A percentile compares a stretch with the other conserved stretches of the same genome.
phyloP scores from a whole-genome alignment of 2,797 vertebrate species.

The Gymnothorax javanicus region DNA sequence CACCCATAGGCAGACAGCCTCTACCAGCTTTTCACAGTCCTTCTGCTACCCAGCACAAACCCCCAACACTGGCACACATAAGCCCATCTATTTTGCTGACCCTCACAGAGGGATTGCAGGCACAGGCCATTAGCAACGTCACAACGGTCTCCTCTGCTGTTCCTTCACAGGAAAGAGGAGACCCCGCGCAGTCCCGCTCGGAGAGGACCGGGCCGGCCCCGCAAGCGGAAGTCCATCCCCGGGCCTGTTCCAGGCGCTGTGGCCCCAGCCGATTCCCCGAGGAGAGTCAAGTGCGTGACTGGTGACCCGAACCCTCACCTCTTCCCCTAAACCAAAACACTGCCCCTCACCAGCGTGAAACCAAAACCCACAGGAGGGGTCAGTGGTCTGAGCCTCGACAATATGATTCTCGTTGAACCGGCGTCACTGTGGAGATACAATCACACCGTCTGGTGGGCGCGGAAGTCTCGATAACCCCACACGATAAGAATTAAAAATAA shows the following conservation, averaged over 20 bases:
- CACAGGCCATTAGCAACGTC: background rate
- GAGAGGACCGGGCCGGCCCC: constrained; percentile 87
- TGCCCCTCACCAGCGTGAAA: background rate
- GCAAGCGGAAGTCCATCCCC: constrained; percentile 83
- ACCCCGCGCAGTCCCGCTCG: constrained; percentile 88
- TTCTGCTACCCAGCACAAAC: no score
- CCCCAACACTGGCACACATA: no score
- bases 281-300: constrained; percentile 86
- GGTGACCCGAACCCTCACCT: constrained; percentile 44
- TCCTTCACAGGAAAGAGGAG: constrained; percentile 84
- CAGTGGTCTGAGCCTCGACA: constrained; percentile 12
- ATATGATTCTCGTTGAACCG: background rate
- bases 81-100: no score
- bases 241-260: constrained; percentile 53
- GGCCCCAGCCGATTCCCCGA: constrained; percentile 68
- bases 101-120: no score
- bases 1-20: no score
- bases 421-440: background rate
- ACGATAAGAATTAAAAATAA: background rate
- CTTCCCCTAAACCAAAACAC: constrained; percentile 36
- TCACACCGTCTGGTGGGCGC: background rate
- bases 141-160: constrained; percentile 33
- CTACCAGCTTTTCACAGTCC: no score
- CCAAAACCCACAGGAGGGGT: background rate
- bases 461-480: no score